Percentiles rank a stretch among this genome's conserved stretches.
Conservation (phyloP, 2,113 vertebrate species). For the Pseudonaja textilis region DNA sequence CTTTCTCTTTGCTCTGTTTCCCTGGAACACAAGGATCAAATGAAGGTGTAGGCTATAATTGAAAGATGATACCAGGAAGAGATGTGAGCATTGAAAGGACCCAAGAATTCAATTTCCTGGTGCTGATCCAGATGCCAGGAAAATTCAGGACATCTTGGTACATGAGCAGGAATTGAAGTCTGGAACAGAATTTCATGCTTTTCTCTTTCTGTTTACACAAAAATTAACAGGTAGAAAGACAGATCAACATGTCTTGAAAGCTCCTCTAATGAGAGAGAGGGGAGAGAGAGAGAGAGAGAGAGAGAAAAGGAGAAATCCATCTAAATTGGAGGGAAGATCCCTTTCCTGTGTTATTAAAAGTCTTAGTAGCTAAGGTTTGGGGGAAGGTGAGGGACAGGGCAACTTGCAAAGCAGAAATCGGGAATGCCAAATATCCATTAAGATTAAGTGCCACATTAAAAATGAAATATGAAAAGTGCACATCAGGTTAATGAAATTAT, state of each 20-base stretch:
- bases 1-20: background rate
- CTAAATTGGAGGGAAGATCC: background rate
- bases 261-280: background rate
- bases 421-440: constrained; percentile 40
- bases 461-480: constrained; percentile 51
- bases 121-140: background rate
- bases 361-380: constrained; percentile 45
- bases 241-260: too few relatives aligned
- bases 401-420: constrained; percentile 44
- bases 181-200: background rate
- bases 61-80: background rate
- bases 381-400: constrained; percentile 36
- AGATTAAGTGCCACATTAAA: constrained; percentile 31
- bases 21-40: background rate
- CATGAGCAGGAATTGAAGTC: background rate
- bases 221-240: background rate
- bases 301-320: background rate
- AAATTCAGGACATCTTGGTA: background rate
- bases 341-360: constrained; percentile 57
- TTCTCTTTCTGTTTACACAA: background rate
- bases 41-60: background rate
- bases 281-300: too few relatives aligned
- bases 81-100: background rate
- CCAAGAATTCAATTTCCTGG: background rate
- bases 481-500: constrained; percentile 62